phyloP scores from a whole-genome alignment of 2,797 vertebrate genomes.

The Corythornis leucogaster region DNA sequence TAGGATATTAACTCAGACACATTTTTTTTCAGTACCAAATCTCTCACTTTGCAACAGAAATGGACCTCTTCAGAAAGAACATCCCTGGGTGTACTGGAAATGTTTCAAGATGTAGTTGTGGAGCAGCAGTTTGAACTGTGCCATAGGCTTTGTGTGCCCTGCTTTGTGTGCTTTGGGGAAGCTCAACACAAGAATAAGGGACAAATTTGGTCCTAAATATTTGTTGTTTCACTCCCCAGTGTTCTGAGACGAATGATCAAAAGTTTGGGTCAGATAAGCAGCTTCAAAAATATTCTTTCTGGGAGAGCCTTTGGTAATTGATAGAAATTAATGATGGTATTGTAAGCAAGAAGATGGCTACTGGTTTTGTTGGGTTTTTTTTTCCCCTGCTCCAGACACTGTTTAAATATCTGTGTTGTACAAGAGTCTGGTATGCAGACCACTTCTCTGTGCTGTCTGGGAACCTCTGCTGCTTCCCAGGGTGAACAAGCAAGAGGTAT shows the following conservation, averaged over 20 bases:
- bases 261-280: background rate
- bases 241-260: background rate
- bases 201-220: background rate
- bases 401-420: conserved; percentile 62
- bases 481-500: conserved; percentile 6
- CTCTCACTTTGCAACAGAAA: background rate
- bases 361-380: background rate
- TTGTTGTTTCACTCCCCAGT: background rate
- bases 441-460: conserved; percentile 66
- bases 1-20: background rate
- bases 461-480: conserved; percentile 27
- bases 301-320: background rate
- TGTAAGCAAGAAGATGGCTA: background rate
- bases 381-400: conserved; percentile 17
- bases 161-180: fast-evolving
- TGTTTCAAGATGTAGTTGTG: background rate
- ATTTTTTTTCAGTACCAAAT: background rate
- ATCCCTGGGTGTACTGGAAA: background rate
- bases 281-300: background rate
- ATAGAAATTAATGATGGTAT: background rate
- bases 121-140: background rate
- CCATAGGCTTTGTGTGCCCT: fast-evolving
- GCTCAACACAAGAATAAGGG: background rate
- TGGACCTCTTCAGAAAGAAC: background rate
- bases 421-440: conserved; percentile 68